Evolutionary conservation across 2,888 invertebrate genomes (phyloP), one percentile per base, ranked within the genome.

Genomic region (Xanthorhoe spadicearia): DNA sequence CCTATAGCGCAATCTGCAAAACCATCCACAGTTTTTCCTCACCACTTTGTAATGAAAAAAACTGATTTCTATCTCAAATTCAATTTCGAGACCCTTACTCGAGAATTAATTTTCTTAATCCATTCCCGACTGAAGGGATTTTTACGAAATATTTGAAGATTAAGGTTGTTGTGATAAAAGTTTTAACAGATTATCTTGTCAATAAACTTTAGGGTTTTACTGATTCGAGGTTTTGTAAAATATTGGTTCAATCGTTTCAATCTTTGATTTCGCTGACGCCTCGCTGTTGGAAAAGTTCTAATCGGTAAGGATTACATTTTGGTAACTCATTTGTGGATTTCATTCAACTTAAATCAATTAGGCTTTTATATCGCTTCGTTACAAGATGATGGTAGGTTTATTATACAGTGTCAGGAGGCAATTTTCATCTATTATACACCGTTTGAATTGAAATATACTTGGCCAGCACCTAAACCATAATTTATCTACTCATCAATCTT

Each of bases 31-130:
- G 54, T 38, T 53, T 66, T 49, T 52, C 52, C 38, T 60, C 64
- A 67, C 74, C 80, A 82, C 76, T 83, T 79, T 79, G 79, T 81
- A 81, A 83, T 83, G 80, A 80, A 81, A 83, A 79, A 84, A 81
- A 76, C 73, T 77, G 82, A 83, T 85, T 78, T 65, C 7, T 81
- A 83, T 84, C 84, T 62, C 46, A 64, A 46, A 68, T 68, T 58
- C 61, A 68, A 68, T 68, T 64, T 64, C 32, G 32, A 59, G 53
- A 23, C 68, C 23, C 53, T 54, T 32, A 49, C 49, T 53, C 49
- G 53, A 49, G 59, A 64, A 53, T 61, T 63, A 63, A 58, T 63
- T 54, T 23, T 48, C 50, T 50, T 61, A 64, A 64, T 61, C 60
- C 60, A 19, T 15, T 32, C 58, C 57, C 19, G 53, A 23, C 62